phyloP scores from a whole-genome alignment of 2,888 invertebrate genomes.

The Hartigia nigra region DNA sequence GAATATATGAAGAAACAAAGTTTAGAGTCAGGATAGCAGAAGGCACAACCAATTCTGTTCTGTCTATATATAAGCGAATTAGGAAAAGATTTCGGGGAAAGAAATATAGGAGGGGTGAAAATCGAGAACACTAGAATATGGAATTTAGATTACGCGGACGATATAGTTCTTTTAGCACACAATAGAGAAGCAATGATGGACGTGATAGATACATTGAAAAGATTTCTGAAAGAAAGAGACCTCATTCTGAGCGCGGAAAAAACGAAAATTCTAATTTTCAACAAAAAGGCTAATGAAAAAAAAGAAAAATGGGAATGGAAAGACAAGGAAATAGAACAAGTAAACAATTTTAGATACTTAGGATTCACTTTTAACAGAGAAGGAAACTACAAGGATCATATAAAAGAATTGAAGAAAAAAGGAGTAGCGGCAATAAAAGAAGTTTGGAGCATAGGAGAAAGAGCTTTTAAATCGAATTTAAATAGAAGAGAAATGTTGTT shows the following conservation, averaged over 20 bases:
- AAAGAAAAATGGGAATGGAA: constrained; percentile 20
- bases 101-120: too few species aligned
- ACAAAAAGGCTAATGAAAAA: constrained; percentile 1
- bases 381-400: constrained; percentile 11
- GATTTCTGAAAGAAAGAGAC: constrained; percentile 11
- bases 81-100: too few species aligned
- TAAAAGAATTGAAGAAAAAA: constrained; percentile 10
- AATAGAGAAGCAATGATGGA: constrained; percentile 17
- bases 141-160: too few species aligned
- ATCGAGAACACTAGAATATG: too few species aligned
- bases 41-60: too few species aligned
- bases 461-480: too few species aligned
- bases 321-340: not conserved
- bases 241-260: constrained; percentile 24
- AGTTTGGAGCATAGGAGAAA: too few species aligned
- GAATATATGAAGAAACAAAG: too few species aligned
- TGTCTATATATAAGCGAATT: too few species aligned
- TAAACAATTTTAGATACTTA: constrained; percentile 12
- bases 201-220: constrained; percentile 14
- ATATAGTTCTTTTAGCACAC: constrained; percentile 11
- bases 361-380: constrained; percentile 11
- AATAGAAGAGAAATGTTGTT: too few species aligned
- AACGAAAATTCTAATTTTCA: constrained; percentile 23
- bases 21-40: too few species aligned
- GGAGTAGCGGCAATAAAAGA: constrained; percentile 8